A percentile compares a stretch with the other conserved stretches of the same genome.
phyloP scores from a whole-genome alignment of 2,113 vertebrate genomes.

The Tachysurus vachellii region DNA sequence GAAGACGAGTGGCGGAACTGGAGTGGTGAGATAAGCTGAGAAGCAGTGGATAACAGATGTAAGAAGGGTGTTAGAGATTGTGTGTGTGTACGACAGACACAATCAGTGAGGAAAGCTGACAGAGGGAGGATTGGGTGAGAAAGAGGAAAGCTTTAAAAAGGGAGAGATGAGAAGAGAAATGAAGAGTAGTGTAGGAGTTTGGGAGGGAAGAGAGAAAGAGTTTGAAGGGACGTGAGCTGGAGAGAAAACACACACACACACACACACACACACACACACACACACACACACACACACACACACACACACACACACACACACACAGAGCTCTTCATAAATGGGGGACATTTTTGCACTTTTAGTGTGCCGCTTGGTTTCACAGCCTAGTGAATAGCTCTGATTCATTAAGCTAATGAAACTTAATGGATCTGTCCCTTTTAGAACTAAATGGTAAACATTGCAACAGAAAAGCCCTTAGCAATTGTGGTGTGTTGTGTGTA shows the following conservation, averaged over 20 bases:
- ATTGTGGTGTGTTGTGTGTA: background rate
- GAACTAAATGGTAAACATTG: constrained; percentile 46
- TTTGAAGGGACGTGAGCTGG: constrained; percentile 33
- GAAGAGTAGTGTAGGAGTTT: constrained; percentile 61
- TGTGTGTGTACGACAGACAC: constrained; percentile 36
- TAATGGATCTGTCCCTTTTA: constrained; percentile 49
- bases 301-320: constrained; percentile 18
- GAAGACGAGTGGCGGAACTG: constrained; percentile 30
- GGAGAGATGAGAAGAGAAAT: constrained; percentile 56
- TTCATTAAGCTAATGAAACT: constrained; percentile 55
- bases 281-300: constrained; percentile 10
- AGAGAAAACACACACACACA: constrained; percentile 40
- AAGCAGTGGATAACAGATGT: constrained; percentile 60
- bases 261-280: constrained; percentile 31
- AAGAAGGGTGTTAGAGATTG: constrained; percentile 51
- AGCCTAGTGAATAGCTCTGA: constrained; percentile 43
- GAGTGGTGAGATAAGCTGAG: constrained; percentile 51
- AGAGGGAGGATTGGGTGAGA: constrained; percentile 43
- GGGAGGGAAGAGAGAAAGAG: constrained; percentile 51
- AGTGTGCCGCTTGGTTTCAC: constrained; percentile 33
- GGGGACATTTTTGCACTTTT: constrained; percentile 51
- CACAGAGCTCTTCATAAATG: constrained; percentile 43
- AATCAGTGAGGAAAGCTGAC: constrained; percentile 37
- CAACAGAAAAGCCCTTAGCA: constrained; percentile 43
- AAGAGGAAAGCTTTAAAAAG: constrained; percentile 46